Conservation (phyloP, 2,888 invertebrate species). For the Drosophila diplacantha region DNA sequence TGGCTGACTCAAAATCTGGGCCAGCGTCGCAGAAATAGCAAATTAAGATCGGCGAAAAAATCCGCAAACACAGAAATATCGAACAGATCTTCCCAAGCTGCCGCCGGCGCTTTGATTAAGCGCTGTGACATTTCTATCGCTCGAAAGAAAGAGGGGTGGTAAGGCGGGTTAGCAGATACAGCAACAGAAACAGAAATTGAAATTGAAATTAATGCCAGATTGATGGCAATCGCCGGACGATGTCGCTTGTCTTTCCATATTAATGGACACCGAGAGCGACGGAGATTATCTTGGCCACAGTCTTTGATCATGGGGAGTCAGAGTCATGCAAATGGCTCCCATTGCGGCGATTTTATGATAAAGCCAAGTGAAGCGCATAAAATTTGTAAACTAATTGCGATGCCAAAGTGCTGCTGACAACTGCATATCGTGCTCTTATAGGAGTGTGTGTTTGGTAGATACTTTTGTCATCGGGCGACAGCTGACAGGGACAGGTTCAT, state of each 20-base stretch:
- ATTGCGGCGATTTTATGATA: slow-evolving; percentile 22
- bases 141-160: slow-evolving; percentile 13
- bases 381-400: slow-evolving; percentile 37
- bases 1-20: slow-evolving; percentile 36
- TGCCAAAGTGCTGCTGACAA: slow-evolving; percentile 29
- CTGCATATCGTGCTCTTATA: slow-evolving; percentile 9
- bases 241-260: slow-evolving; percentile 40
- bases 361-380: slow-evolving; percentile 32
- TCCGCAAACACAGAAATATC: slow-evolving; percentile 18
- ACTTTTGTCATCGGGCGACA: slow-evolving; percentile 61
- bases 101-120: slow-evolving; percentile 60
- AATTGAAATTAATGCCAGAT: slow-evolving; percentile 68
- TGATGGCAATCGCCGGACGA: slow-evolving; percentile 51
- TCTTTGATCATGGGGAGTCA: slow-evolving; percentile 29
- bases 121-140: slow-evolving; percentile 66
- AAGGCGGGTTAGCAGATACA: neutral
- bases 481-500: slow-evolving; percentile 16
- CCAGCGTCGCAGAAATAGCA: slow-evolving; percentile 23
- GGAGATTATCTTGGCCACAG: slow-evolving; percentile 68
- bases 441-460: slow-evolving; percentile 4
- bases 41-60: slow-evolving; percentile 29
- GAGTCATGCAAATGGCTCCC: slow-evolving; percentile 27
- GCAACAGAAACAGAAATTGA: slow-evolving; percentile 34
- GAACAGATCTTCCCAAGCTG: slow-evolving; percentile 64
- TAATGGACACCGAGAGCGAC: slow-evolving; percentile 54